phyloP scores from a whole-genome alignment of 2,888 invertebrate species.

The Microdon myrmicae region DNA sequence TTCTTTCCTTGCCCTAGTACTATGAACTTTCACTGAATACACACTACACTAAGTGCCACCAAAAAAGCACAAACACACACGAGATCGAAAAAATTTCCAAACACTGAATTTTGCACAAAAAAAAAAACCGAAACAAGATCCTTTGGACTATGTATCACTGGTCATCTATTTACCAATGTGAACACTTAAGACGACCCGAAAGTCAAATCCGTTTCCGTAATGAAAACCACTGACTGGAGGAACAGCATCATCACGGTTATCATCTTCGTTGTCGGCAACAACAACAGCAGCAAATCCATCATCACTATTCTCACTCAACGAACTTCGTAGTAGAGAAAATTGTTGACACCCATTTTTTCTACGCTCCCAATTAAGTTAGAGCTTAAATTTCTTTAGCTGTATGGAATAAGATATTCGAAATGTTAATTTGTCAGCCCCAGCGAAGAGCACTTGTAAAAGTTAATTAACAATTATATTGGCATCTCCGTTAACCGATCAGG shows the following conservation, averaged over 20 bases:
- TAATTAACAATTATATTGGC: no score
- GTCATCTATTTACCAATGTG: no score
- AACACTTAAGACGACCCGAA: constrained; percentile 10
- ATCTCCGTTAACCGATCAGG: no score
- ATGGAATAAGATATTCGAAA: no score
- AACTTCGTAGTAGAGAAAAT: constrained; percentile 50
- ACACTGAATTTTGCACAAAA: background rate
- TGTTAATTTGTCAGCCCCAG: no score
- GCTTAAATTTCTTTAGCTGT: no score
- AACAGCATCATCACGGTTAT: constrained; percentile 31
- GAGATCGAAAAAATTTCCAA: no score
- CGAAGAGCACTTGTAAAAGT: no score
- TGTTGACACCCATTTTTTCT: constrained; percentile 53
- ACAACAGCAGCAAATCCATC: constrained; percentile 29
- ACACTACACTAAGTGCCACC: constrained; percentile 32
- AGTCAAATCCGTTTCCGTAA: constrained; percentile 15
- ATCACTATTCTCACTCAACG: constrained; percentile 35
- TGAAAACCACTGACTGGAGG: constrained; percentile 15
- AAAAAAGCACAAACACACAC: no score
- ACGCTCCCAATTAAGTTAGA: constrained; percentile 27
- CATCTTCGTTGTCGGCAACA: constrained; percentile 19
- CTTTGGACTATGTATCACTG: no score
- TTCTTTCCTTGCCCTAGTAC: constrained; percentile 3
- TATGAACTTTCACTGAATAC: constrained; percentile 45
- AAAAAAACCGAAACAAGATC: no score